Evolutionary conservation across 1,140 invertebrate species (phyloP).

Genomic region (Spodoptera litura): DNA sequence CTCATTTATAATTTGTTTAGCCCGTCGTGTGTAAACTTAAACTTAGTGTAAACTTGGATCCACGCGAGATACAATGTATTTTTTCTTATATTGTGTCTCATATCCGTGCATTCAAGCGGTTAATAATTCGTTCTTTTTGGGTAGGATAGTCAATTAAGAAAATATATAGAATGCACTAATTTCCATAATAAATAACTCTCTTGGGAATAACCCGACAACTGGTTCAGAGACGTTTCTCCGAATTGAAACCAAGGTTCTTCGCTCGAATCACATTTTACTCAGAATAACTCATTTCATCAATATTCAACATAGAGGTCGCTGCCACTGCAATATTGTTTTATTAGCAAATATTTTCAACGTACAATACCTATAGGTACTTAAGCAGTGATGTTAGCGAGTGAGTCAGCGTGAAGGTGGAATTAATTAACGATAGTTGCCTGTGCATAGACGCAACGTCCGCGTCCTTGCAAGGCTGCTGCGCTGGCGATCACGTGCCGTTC

Average conservation of each 20-base stretch:
- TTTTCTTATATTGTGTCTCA: too few relatives aligned
- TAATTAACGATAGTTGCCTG: slow-evolving; percentile 77
- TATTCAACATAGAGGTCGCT: slow-evolving; percentile 22
- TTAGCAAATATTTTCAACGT: slow-evolving; percentile 19
- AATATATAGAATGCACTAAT: too few relatives aligned
- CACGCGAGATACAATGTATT: too few relatives aligned
- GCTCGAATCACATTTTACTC: not conserved
- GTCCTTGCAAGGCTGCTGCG: slow-evolving; percentile 82
- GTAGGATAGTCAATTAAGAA: too few relatives aligned
- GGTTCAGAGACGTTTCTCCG: not conserved
- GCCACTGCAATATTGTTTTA: not conserved
- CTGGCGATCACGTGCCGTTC: slow-evolving; percentile 63
- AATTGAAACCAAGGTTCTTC: not conserved
- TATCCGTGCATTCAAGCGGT: too few relatives aligned
- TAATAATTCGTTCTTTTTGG: too few relatives aligned
- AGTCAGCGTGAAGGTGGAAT: slow-evolving; percentile 80
- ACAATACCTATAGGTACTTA: slow-evolving; percentile 3
- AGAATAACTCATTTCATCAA: not conserved
- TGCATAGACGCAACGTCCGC: slow-evolving; percentile 80
- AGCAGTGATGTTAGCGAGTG: slow-evolving; percentile 57
- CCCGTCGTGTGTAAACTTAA: too few relatives aligned
- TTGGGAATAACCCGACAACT: not conserved
- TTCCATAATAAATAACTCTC: too few relatives aligned
- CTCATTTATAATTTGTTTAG: too few relatives aligned
- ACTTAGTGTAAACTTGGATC: too few relatives aligned